Evolutionary conservation across 1,140 invertebrate genomes (phyloP).

Genomic region (Fragariocoptes setiger): DNA sequence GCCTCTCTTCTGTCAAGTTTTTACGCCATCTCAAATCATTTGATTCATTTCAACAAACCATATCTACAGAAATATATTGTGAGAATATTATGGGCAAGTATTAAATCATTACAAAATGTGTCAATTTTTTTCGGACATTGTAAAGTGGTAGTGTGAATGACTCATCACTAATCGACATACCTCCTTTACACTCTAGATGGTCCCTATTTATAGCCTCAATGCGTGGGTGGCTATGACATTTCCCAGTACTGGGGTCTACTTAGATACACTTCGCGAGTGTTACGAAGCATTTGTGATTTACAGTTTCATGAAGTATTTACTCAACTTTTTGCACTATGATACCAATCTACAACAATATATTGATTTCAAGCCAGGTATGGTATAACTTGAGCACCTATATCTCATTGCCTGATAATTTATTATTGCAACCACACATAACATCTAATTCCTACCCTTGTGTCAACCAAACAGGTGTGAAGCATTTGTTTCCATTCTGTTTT

Average conservation of each 20-base stretch:
- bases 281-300: constrained; percentile 72
- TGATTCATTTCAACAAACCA: constrained; percentile 71
- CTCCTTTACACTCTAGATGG: too few species aligned
- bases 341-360: constrained; percentile 44
- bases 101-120: too few species aligned
- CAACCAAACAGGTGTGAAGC: too few species aligned
- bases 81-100: constrained; percentile 73
- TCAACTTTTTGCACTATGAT: constrained; percentile 47
- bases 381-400: too few species aligned
- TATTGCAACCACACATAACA: too few species aligned
- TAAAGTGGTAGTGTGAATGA: too few species aligned
- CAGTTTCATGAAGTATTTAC: constrained; percentile 77
- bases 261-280: constrained; percentile 67
- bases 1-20: constrained; percentile 16
- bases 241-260: constrained; percentile 50
- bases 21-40: constrained; percentile 72
- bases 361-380: constrained; percentile 46
- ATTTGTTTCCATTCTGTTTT: constrained; percentile 13
- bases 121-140: too few species aligned
- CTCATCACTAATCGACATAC: too few species aligned
- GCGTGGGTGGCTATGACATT: constrained; percentile 29
- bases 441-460: too few species aligned
- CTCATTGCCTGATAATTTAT: too few species aligned
- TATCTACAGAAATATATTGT: constrained; percentile 74
- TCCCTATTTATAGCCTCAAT: constrained; percentile 78